Evolutionary conservation across 2,888 invertebrate genomes (phyloP), one percentile per base, ranked within the genome.

Genomic region (Stenchaetothrips biformis): DNA sequence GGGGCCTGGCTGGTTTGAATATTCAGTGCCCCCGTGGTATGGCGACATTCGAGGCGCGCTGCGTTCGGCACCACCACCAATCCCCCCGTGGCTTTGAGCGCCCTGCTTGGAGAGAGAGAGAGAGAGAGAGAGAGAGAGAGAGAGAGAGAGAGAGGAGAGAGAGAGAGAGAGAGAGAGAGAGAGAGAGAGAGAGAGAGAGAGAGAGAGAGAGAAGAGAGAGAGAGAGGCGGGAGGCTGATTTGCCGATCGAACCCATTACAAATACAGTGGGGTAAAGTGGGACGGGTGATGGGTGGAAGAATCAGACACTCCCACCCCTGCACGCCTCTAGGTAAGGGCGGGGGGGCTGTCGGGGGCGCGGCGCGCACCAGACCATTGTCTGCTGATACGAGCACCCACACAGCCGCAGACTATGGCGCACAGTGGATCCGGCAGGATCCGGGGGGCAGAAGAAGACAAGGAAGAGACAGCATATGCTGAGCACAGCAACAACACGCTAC

Each of bases 211-310:
- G n/a, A n/a, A n/a, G n/a, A n/a, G n/a, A n/a, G n/a, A n/a, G n/a
- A n/a, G n/a, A n/a, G n/a, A n/a, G n/a, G n/a, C n/a, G n/a, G n/a
- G n/a, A n/a, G 25, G 7, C 9, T 25, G 67, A 74, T 74, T 74
- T 74, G 25, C 67, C 67, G 67, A 74, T 74, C 67, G 67, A 25
- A 9, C 25, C 25, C 67, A 74, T 74, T 74, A 74, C 67, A 74
- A 67, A 21, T 67, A 74, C 67, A 7, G 67, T 7, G 37, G 37
- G 37, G 37, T 37, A 37, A 37, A 37, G 25, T 7, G 25, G 25
- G 67, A 11, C 9, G 25, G 21, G 67, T 18, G 53, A n/a, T n/a
- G n/a, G n/a, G 67, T 18, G 53, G 53, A 53, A 18, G 53, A 53
- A 53, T 53, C 53, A 53, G 53, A 67, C 2, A 67, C 21, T 4